Conservation (phyloP, 2,888 invertebrate genomes). For the Lucinisca nassula region DNA sequence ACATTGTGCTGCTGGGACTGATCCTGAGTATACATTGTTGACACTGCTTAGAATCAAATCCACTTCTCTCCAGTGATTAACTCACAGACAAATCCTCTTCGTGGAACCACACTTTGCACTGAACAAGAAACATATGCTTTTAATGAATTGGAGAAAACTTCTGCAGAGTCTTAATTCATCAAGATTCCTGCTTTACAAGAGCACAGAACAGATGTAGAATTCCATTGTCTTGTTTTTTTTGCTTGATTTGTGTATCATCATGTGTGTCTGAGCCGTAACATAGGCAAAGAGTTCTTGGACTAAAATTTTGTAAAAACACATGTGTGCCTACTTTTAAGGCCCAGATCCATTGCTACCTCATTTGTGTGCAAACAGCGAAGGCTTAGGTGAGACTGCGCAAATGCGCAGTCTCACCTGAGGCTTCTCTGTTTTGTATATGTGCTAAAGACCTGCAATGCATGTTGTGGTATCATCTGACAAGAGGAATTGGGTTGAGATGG, state of each 20-base stretch:
- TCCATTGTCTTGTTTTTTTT: neutral
- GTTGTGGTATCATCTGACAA: too few relatives aligned
- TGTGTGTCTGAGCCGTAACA: too few relatives aligned
- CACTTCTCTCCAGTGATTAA: neutral
- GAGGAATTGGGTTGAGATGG: too few relatives aligned
- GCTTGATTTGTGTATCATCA: neutral
- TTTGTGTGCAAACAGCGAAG: too few relatives aligned
- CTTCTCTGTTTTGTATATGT: too few relatives aligned
- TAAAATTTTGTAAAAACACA: too few relatives aligned
- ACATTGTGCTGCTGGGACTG: neutral
- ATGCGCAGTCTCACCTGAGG: too few relatives aligned
- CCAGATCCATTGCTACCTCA: too few relatives aligned
- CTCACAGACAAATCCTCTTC: neutral
- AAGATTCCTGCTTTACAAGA: neutral
- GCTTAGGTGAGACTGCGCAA: too few relatives aligned
- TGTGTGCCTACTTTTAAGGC: too few relatives aligned
- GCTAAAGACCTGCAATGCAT: too few relatives aligned
- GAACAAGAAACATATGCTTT: neutral
- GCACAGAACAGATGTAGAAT: neutral
- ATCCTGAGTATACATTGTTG: slow-evolving; percentile 1
- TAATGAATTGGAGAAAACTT: neutral
- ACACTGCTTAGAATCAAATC: neutral
- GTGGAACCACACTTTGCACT: neutral
- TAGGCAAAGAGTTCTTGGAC: too few relatives aligned
- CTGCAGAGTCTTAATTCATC: neutral